A percentile compares a stretch with the other conserved stretches of the same genome.
These are phyloP conservation scores for Sarotherodon lohbergeri DNA, from an alignment of 2,113 vertebrate genomes.

Conservation along the genomic window DNA sequence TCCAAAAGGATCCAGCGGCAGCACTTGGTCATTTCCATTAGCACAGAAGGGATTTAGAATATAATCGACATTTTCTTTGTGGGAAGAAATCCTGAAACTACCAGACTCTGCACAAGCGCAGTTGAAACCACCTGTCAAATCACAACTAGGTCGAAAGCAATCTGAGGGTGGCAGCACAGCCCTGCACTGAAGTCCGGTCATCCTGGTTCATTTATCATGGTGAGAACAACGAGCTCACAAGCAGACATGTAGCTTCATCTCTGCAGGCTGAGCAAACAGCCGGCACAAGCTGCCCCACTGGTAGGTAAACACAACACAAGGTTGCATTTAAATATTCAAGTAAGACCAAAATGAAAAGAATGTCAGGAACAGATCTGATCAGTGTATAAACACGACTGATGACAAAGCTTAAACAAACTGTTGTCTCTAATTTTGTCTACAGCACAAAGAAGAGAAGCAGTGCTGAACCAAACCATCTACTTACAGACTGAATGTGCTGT, in stretches of 20 bases:
- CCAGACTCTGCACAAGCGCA: not conserved
- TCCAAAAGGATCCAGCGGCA: not conserved
- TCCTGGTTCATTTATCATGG: not conserved
- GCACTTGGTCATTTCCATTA: not conserved
- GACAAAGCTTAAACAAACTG: not conserved
- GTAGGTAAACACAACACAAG: not conserved
- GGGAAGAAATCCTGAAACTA: not conserved
- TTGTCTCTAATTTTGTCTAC: not conserved
- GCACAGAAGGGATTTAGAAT: not conserved
- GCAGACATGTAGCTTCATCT: not conserved
- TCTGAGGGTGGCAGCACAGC: not conserved
- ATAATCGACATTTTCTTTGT: not conserved
- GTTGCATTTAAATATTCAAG: not conserved
- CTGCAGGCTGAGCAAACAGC: not conserved
- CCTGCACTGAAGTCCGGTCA: not conserved
- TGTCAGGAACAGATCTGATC: not conserved
- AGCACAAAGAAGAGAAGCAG: not conserved
- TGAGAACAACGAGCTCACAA: not conserved
- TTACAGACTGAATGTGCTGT: not conserved
- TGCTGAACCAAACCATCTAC: not conserved
- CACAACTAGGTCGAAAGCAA: not conserved
- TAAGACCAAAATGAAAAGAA: not conserved
- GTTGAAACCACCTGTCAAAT: not conserved
- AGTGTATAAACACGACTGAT: not conserved
- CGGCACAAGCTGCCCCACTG: not conserved